Conservation (phyloP, 2,888 invertebrate species). For the Chloromyia formosa region DNA sequence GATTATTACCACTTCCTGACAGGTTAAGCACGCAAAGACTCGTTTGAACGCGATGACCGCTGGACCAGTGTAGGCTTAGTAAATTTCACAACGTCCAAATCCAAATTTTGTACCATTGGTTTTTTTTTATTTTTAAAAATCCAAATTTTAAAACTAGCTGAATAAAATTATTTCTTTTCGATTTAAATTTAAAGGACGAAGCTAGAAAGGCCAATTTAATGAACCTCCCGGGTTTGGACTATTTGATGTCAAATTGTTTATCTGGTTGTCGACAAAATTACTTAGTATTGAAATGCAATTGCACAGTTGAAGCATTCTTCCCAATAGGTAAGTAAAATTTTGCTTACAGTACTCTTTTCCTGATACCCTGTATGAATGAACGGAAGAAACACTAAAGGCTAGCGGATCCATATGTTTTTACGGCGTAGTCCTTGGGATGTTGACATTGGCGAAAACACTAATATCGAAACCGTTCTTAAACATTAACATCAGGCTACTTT, state of each 20-base stretch:
- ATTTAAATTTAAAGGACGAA: slow-evolving; percentile 58
- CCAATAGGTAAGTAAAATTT: slow-evolving; percentile 57
- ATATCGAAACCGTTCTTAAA: too few relatives aligned
- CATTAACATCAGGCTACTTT: too few relatives aligned
- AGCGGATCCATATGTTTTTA: not conserved
- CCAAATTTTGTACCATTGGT: too few relatives aligned
- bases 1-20: too few relatives aligned
- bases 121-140: too few relatives aligned
- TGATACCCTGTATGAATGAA: not conserved
- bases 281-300: slow-evolving; percentile 60
- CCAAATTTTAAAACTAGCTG: too few relatives aligned
- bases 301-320: slow-evolving; percentile 61
- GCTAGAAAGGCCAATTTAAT: slow-evolving; percentile 55
- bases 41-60: too few relatives aligned
- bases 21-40: too few relatives aligned
- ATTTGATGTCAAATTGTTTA: slow-evolving; percentile 61
- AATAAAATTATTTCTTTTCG: slow-evolving; percentile 1
- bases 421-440: not conserved
- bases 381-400: too few relatives aligned
- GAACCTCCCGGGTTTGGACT: slow-evolving; percentile 58
- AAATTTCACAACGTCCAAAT: too few relatives aligned
- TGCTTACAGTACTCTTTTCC: not conserved
- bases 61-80: too few relatives aligned
- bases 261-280: slow-evolving; percentile 62
- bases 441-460: not conserved